Evolutionary conservation across 2,113 vertebrate genomes (phyloP).

Genomic region (Furnarius figulus): DNA sequence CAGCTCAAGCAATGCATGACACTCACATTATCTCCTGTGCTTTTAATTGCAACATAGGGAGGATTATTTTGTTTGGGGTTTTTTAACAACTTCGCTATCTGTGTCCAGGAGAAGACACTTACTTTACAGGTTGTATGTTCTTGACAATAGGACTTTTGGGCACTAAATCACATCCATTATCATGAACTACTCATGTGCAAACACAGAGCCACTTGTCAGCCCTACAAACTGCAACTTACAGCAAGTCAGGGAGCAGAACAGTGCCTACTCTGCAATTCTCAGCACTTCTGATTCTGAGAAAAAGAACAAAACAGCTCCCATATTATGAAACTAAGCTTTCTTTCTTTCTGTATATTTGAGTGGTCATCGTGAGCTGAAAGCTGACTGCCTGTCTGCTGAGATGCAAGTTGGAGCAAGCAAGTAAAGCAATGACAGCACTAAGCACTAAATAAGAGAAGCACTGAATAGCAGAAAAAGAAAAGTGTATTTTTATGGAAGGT

Average conservation of each 20-base stretch:
- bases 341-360: neutral
- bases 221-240: neutral
- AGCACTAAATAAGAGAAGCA: conserved; percentile 16
- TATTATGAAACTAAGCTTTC: neutral
- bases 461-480: conserved; percentile 33
- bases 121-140: conserved; percentile 13
- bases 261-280: neutral
- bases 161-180: neutral
- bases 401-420: neutral
- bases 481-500: conserved; percentile 49
- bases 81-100: neutral
- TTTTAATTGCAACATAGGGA: neutral
- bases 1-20: neutral
- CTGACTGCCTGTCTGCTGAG: neutral
- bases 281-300: neutral
- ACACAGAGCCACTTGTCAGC: neutral
- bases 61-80: neutral
- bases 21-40: neutral
- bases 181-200: neutral
- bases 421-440: neutral
- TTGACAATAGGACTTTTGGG: conserved; percentile 6
- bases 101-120: neutral
- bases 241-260: neutral
- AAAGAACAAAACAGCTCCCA: neutral
- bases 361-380: conserved; percentile 32